These are phyloP conservation scores for Dendrolimus kikuchii DNA, from an alignment of 1,140 invertebrate genomes.

Conservation along the genomic window DNA sequence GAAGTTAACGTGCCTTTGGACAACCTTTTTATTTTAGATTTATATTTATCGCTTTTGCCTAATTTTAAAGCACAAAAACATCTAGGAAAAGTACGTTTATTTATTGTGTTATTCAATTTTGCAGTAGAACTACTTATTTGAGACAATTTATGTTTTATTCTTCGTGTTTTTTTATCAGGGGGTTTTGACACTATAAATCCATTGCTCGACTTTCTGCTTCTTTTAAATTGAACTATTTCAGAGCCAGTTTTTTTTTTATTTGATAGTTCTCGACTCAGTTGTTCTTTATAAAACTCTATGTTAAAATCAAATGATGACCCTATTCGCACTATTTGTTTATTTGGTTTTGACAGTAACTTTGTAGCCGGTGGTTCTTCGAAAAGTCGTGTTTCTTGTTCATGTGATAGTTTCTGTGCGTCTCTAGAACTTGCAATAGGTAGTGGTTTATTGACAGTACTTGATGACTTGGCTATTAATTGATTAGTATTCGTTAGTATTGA, in stretches of 20 bases:
- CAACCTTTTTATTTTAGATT: conserved; percentile 1
- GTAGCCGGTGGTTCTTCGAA: neutral
- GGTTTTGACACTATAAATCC: neutral
- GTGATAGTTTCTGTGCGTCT: neutral
- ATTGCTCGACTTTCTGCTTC: neutral
- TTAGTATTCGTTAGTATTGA: conserved; percentile 2
- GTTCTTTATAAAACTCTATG: conserved; percentile 18
- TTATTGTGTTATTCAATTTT: conserved; percentile 5
- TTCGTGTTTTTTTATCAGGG: neutral
- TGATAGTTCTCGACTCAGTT: no score
- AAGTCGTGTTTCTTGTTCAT: neutral
- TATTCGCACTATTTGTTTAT: conserved; percentile 7
- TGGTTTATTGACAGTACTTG: neutral
- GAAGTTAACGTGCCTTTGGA: neutral
- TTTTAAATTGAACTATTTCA: conserved; percentile 1
- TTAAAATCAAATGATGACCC: conserved; percentile 13
- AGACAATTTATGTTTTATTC: conserved; percentile 1
- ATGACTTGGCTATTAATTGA: neutral
- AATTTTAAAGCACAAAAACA: conserved; percentile 10
- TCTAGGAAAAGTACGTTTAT: conserved; percentile 4
- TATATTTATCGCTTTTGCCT: neutral
- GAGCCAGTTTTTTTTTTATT: neutral
- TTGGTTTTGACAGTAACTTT: neutral
- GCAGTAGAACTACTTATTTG: conserved; percentile 7
- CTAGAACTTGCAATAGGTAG: neutral